Evolutionary conservation across 2,797 vertebrate species (phyloP).

Genomic region (Neolamprologus multifasciatus): DNA sequence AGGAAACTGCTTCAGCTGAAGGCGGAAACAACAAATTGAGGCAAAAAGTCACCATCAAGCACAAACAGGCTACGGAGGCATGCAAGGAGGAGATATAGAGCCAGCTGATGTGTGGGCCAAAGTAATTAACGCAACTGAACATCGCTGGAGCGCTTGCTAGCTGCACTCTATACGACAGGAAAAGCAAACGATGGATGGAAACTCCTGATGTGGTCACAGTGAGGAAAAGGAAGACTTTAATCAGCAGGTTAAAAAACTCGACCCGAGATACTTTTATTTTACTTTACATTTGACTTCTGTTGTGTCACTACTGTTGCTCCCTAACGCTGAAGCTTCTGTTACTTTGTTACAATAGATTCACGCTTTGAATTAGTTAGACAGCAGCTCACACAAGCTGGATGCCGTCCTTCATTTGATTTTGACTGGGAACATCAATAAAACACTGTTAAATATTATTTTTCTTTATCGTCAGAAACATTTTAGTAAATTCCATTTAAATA

Average conservation of each 20-base stretch:
- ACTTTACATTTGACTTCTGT: background rate
- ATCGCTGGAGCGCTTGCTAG: background rate
- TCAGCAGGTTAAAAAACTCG: background rate
- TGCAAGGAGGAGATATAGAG: background rate
- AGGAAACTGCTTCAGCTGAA: background rate
- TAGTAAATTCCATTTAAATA: fast-evolving
- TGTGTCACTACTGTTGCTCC: background rate
- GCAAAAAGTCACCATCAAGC: background rate
- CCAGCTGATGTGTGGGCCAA: background rate
- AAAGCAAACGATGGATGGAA: background rate
- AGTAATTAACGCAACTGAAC: background rate
- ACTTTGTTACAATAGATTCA: background rate
- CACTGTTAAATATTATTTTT: background rate
- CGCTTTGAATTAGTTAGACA: background rate
- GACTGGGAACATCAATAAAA: background rate
- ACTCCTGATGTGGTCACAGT: background rate
- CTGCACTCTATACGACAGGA: fast-evolving
- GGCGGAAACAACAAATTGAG: background rate
- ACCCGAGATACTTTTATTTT: background rate
- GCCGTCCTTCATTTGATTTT: background rate
- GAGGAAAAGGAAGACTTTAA: background rate
- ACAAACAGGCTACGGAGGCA: background rate
- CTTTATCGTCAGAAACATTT: background rate
- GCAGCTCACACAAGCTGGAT: fast-evolving
- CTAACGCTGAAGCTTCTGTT: fast-evolving